Conservation (phyloP, 2,113 vertebrate genomes). For the Notechis scutatus region DNA sequence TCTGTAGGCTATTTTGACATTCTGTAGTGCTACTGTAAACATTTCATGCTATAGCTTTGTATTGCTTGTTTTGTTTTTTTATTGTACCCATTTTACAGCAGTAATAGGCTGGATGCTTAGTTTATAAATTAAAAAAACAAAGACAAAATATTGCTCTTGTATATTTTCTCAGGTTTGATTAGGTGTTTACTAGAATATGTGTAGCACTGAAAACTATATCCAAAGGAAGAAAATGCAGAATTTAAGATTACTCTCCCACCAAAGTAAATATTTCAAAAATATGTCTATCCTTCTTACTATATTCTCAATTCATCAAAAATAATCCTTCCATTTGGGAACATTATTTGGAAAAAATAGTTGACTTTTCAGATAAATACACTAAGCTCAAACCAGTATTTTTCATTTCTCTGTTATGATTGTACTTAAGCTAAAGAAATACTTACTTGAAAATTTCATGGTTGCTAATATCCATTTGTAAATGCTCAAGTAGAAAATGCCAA, state of each 20-base stretch:
- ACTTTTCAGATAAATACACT: neutral
- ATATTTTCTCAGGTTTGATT: neutral
- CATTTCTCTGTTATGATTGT: neutral
- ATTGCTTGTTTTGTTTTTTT: neutral
- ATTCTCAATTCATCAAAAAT: neutral
- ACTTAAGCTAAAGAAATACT: neutral
- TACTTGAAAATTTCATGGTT: neutral
- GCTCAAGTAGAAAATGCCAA: neutral
- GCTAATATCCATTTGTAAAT: neutral
- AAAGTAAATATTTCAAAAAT: neutral
- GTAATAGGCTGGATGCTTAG: neutral
- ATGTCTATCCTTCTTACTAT: neutral
- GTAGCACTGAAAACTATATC: neutral
- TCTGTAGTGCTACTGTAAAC: neutral
- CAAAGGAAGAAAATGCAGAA: neutral
- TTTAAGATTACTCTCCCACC: neutral
- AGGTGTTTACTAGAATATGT: neutral
- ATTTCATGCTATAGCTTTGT: neutral
- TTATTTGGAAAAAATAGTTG: neutral
- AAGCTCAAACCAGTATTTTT: neutral
- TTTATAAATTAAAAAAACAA: neutral
- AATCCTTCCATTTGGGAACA: neutral
- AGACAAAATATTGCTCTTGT: neutral
- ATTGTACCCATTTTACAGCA: neutral
- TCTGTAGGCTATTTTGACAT: neutral